These are phyloP conservation scores for Drosophila prostipennis DNA, from an alignment of 2,888 invertebrate species.

Conservation along the genomic window DNA sequence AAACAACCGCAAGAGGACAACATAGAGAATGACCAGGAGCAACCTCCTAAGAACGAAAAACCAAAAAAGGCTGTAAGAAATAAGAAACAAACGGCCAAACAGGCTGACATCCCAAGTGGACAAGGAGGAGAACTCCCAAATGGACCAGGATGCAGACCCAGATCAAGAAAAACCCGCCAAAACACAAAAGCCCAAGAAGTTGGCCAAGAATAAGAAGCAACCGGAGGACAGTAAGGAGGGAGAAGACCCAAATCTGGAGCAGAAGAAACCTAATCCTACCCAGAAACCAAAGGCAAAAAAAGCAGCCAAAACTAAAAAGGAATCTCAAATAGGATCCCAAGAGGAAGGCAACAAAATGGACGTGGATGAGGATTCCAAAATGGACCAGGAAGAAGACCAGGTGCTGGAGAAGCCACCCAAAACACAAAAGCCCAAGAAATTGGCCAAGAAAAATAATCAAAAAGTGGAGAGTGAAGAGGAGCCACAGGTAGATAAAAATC, in stretches of 20 bases:
- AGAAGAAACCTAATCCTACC: not conserved
- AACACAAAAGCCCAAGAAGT: not conserved
- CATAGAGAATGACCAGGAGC: not conserved
- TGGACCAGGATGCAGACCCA: not conserved
- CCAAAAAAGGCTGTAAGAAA: not conserved
- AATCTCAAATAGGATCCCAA: not conserved
- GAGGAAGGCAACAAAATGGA: not conserved
- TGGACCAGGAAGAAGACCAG: not conserved
- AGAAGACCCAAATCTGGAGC: not conserved
- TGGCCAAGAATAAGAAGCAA: not conserved
- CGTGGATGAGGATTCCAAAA: not conserved
- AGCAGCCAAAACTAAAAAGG: not conserved
- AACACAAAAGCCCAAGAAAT: not conserved
- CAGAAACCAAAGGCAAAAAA: not conserved
- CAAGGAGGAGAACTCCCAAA: not conserved
- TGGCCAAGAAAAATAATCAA: not conserved
- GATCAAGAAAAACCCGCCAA: not conserved
- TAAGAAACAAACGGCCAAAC: not conserved
- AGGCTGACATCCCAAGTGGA: not conserved
- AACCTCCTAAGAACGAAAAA: not conserved
- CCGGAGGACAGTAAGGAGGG: not conserved
- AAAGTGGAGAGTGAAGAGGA: not conserved
- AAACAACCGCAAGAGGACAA: not conserved
- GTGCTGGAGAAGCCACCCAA: not conserved
- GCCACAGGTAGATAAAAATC: not conserved